Evolutionary conservation across 30 jellyfish, hydroid and myxozoan genomes (phyloP).

Genomic region (Pseudorhiza aurosa): DNA sequence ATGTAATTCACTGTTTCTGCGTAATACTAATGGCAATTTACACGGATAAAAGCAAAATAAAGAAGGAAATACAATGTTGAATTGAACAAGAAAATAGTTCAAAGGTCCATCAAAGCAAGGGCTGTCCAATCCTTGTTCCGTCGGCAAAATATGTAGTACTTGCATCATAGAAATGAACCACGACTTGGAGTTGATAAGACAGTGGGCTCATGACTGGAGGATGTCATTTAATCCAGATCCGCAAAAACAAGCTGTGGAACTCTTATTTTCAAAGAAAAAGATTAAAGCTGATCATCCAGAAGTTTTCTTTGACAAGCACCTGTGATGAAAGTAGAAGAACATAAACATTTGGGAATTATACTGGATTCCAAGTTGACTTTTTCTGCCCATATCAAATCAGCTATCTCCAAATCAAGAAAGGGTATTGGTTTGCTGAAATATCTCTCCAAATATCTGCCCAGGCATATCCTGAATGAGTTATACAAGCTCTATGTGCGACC

Average conservation of each 20-base stretch:
- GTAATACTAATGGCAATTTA: too few species aligned
- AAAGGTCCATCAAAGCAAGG: too few species aligned
- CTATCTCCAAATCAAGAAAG: constrained; percentile 54
- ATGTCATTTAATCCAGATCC: constrained; percentile 74
- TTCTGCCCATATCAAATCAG: constrained; percentile 46
- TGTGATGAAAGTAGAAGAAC: constrained; percentile 19
- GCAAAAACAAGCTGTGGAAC: constrained; percentile 52
- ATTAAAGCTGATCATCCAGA: constrained; percentile 40
- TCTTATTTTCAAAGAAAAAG: constrained; percentile 42
- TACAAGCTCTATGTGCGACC: constrained; percentile 63
- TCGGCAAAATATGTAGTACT: too few species aligned
- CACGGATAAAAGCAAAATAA: too few species aligned
- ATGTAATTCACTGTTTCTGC: too few species aligned
- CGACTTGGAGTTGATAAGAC: constrained; percentile 44
- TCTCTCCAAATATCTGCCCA: constrained; percentile 76
- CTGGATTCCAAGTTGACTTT: constrained; percentile 45
- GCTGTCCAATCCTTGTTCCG: too few species aligned
- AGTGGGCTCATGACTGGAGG: constrained; percentile 72
- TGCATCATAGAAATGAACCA: constrained; percentile 68
- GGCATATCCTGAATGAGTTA: constrained; percentile 57
- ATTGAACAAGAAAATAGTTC: too few species aligned
- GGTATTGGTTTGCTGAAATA: constrained; percentile 71
- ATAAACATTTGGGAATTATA: constrained; percentile 47
- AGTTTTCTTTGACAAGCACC: constrained; percentile 37
- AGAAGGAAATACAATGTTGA: too few species aligned